Percentiles rank a stretch among this genome's conserved stretches.
These are phyloP conservation scores for Gallinago solitaria DNA, from an alignment of 2,797 vertebrate species.

Conservation along the genomic window DNA sequence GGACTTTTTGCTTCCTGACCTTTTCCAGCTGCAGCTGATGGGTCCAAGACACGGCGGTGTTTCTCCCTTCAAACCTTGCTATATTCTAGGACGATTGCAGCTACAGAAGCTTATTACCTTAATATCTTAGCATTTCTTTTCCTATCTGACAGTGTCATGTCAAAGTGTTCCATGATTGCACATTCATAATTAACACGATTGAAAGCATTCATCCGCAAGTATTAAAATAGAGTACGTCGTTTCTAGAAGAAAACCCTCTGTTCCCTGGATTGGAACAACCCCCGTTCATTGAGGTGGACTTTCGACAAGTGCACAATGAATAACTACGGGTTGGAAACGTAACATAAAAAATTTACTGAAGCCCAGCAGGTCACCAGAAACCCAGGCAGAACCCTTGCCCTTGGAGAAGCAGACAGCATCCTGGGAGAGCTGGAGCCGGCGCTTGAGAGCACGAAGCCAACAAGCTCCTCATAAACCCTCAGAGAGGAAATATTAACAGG, in stretches of 20 bases:
- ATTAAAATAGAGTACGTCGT: neutral
- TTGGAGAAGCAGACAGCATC: neutral
- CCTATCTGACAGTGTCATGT: neutral
- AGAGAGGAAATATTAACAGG: neutral
- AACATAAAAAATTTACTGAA: neutral
- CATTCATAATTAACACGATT: neutral
- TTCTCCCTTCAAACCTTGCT: neutral
- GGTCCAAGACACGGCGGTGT: neutral
- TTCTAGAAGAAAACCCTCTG: neutral
- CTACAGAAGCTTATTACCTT: neutral
- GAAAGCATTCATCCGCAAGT: neutral
- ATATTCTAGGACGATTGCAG: neutral
- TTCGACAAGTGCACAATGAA: neutral
- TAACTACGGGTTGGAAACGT: neutral
- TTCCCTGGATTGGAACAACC: neutral
- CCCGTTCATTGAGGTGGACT: neutral
- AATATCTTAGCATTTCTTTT: neutral
- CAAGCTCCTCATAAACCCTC: neutral
- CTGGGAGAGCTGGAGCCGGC: neutral
- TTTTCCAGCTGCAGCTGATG: neutral
- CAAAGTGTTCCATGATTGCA: neutral
- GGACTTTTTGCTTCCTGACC: neutral
- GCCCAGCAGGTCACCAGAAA: conserved; percentile 29
- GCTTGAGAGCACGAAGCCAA: neutral
- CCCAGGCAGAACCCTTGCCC: neutral